These are phyloP conservation scores for Petrocephalus schoutedeni DNA, from an alignment of 2,797 vertebrate species.

Conservation along the genomic window DNA sequence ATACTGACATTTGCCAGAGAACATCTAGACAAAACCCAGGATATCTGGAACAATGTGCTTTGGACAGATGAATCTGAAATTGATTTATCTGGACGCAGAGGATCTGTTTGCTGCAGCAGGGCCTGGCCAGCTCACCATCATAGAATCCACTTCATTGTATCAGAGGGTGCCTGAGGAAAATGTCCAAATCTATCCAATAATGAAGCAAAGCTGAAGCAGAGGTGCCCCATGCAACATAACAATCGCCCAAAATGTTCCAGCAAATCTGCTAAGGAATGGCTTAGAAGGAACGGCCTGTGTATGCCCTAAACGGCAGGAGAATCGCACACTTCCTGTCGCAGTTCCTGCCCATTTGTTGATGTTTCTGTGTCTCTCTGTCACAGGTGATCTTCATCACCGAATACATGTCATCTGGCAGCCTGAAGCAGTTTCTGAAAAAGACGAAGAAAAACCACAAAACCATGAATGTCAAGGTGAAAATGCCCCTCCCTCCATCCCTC, in stretches of 20 bases:
- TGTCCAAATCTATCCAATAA: neutral
- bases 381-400: slow-evolving; percentile 99
- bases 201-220: neutral
- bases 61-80: neutral
- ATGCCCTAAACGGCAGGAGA: neutral
- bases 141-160: neutral
- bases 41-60: neutral
- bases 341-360: neutral
- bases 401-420: slow-evolving; percentile 97
- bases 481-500: neutral
- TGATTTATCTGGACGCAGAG: neutral
- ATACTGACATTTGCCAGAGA: neutral
- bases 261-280: neutral
- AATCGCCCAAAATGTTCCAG: neutral
- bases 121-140: neutral
- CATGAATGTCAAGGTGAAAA: slow-evolving; percentile 94
- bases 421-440: slow-evolving; percentile 98
- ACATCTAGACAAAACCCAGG: neutral
- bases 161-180: neutral
- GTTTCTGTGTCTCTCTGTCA: neutral
- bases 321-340: neutral
- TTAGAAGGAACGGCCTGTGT: neutral
- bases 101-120: neutral
- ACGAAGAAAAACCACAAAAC: slow-evolving; percentile 99
- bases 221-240: neutral